Evolutionary conservation across 2,113 vertebrate genomes (phyloP), one percentile per base, ranked within the genome.

Genomic region (Platanista minor): DNA sequence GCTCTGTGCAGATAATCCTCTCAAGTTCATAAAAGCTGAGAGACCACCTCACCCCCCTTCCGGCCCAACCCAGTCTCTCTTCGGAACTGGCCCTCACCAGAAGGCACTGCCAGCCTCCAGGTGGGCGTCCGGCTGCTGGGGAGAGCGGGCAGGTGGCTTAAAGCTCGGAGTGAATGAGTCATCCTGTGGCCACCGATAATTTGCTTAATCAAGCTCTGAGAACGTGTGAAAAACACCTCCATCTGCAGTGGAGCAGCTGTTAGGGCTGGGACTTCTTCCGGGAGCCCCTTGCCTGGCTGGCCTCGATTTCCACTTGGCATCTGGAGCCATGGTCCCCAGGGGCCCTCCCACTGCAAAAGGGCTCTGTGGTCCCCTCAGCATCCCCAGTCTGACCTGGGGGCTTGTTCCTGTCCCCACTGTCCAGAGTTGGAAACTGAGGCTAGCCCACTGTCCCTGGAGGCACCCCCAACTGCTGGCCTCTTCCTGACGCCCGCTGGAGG

Each of bases 151-250:
- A 36, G 80, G 33, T 39, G 46, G 43, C 87, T 94, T 39, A 85
- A 94, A 57, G 78, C 25, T 43, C 1, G 20, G 94, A 82, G 90
- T 49, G 80, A 94, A 91, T 97, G 94, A 98, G 97, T 97, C 96
- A 97, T 87, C 93, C 69, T 49, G 94, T 62, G 94, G 81, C 71
- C 74, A 95, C 94, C 94, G 95, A 84, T 93, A 87, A 84, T 87
- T 95, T 89, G 92, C 78, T 97, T 87, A 85, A 96, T 78, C 91
- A 86, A 94, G 97, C 93, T 96, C 54, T 49, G 87, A 97, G 85
- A 67, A 90, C 29, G 96, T 96, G 94, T 88, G 88, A 94, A 96
- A 92, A 96, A 84, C 86, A 75, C 67, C 54, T 36, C 89, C 43
- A n/a, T 62, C 62, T 27, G 36, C 39, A 29, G n/a, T 0, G 14